Evolutionary conservation across 1,140 invertebrate species (phyloP), one percentile per base, ranked within the genome.

Genomic region (Liolophura sinensis): DNA sequence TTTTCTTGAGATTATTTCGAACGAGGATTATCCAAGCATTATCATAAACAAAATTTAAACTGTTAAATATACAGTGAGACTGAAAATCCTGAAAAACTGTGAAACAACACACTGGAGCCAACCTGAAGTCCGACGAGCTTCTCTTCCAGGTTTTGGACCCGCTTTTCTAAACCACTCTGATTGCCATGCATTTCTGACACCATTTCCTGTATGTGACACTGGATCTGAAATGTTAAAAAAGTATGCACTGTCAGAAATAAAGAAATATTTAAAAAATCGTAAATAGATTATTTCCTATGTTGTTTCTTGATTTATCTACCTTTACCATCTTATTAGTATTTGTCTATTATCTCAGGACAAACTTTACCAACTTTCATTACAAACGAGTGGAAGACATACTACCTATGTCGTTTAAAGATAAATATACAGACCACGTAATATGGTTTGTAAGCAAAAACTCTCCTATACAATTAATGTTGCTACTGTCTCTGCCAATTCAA

Each of bases 141-240:
- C 51, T 82, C 78, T 65, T 84, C 83, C 24, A 84, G 80, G 68
- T 77, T 78, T 57, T 70, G 75, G 3, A 83, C 79, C 51, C 80
- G 55, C 62, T 77, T 75, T 83, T 98, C 96, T 71, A 97, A 87
- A 16, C 90, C 89, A 80, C 95, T 92, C 82, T 97, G 94, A 63
- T 94, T 90, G 52, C 90, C 90, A 81, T 92, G 95, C 92, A 98
- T 95, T 77, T 98, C 96, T 22, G 93, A 94, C 55, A 98, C 95
- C 75, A 97, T 93, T 86, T 97, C 96, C 84, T 97, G 97, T 59
- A 98, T 95, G 18, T 93, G 95, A 79, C 94, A 96, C 88, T 98
- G 96, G 60, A 95, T 97, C 96, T 98, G 88, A 60, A 89, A 90
- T 15, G 27, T 52, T 48, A 48, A 14, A 62, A 63, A 65, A 55